Evolutionary conservation across 2,113 vertebrate genomes (phyloP).

Genomic region (Chinchilla lanigera): DNA sequence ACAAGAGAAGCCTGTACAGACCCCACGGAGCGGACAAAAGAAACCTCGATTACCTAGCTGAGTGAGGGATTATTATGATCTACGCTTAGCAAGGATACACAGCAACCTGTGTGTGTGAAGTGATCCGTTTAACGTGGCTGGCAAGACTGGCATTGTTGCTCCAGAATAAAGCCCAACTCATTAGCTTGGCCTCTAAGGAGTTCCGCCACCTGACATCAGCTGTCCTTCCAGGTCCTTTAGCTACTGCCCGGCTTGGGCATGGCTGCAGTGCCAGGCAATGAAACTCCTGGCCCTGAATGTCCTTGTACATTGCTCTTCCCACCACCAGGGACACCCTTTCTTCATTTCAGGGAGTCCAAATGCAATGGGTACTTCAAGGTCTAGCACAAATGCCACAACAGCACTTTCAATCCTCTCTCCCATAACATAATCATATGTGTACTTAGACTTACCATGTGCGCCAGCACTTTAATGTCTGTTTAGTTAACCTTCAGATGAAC

Average conservation of each 20-base stretch:
- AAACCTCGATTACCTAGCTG: background rate
- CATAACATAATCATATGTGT: background rate
- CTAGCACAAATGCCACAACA: background rate
- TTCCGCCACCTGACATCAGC: background rate
- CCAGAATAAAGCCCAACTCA: slow-evolving; percentile 21
- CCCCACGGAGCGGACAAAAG: background rate
- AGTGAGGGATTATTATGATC: background rate
- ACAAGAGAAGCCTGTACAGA: background rate
- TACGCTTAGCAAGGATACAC: background rate
- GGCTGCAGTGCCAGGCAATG: background rate
- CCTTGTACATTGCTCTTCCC: background rate
- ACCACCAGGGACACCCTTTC: background rate
- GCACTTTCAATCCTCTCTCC: background rate
- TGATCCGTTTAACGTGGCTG: background rate
- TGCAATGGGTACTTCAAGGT: background rate
- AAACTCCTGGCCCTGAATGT: background rate
- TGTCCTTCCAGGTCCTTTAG: background rate
- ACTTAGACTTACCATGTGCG: background rate
- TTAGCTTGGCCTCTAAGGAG: background rate
- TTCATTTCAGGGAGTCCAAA: background rate
- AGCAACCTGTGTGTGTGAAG: background rate
- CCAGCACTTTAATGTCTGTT: background rate
- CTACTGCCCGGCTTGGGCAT: background rate
- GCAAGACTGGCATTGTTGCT: background rate
- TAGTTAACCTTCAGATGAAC: background rate